These are phyloP conservation scores for Laticauda colubrina DNA, from an alignment of 2,113 vertebrate genomes.

Conservation along the genomic window DNA sequence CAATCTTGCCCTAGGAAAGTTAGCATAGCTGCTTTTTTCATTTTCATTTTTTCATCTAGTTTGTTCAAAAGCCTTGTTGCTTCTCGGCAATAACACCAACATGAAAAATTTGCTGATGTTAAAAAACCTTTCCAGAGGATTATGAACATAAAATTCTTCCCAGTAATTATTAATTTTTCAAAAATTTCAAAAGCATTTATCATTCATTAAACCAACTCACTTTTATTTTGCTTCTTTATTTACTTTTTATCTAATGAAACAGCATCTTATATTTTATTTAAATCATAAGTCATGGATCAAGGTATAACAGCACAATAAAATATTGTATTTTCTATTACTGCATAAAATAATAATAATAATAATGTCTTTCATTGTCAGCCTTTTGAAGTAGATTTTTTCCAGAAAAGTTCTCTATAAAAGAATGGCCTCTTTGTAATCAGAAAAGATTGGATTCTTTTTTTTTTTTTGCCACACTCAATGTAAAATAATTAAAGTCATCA, in stretches of 20 bases:
- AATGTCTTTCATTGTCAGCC: neutral
- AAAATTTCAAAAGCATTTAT: neutral
- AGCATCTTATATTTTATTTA: neutral
- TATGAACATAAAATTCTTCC: neutral
- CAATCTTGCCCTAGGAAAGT: neutral
- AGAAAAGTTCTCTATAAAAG: neutral
- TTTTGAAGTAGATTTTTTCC: slow-evolving; percentile 8
- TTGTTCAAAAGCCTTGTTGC: neutral
- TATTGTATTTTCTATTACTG: neutral
- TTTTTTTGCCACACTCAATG: neutral
- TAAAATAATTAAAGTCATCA: slow-evolving; percentile 8
- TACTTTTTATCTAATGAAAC: neutral
- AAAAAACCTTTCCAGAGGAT: neutral
- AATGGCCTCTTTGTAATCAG: neutral
- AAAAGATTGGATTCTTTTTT: slow-evolving; percentile 4
- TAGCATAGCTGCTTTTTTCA: neutral
- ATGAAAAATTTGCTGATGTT: neutral
- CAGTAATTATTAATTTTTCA: neutral
- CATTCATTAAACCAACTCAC: neutral
- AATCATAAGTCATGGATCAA: neutral
- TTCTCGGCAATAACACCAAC: neutral
- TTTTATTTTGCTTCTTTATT: neutral
- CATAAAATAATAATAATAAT: neutral
- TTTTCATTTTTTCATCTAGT: neutral
- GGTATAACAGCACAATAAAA: neutral